Percentiles rank a stretch among this genome's conserved stretches.
Conservation (phyloP, 2,888 invertebrate genomes). For the Campoplex capitator region DNA sequence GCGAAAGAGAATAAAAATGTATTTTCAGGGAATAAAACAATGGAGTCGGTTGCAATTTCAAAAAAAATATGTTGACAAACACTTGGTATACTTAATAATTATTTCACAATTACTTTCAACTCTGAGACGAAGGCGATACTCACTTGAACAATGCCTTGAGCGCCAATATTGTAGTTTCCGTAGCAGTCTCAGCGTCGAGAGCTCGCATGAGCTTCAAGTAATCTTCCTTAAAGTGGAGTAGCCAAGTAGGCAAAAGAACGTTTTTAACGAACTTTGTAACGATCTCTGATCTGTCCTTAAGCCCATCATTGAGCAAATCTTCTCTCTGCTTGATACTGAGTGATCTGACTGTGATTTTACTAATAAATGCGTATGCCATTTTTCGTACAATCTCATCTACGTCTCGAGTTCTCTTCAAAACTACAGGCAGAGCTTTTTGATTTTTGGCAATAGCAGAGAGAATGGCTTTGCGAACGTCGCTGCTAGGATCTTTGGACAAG, state of each 20-base stretch:
- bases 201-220: conserved; percentile 90
- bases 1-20: not conserved
- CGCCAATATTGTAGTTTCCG: conserved; percentile 86
- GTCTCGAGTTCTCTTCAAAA: conserved; percentile 91
- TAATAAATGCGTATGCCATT: conserved; percentile 85
- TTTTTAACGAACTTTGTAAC: conserved; percentile 85
- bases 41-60: no score
- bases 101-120: no score
- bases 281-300: conserved; percentile 87
- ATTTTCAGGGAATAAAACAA: not conserved
- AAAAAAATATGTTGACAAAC: no score
- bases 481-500: conserved; percentile 90
- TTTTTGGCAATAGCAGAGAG: conserved; percentile 91
- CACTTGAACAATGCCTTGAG: conserved; percentile 87
- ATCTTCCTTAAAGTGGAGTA: conserved; percentile 90
- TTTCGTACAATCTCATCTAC: conserved; percentile 91
- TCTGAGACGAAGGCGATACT: conserved; percentile 68
- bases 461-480: conserved; percentile 91
- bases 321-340: conserved; percentile 89
- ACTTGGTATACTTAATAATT: no score
- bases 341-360: conserved; percentile 86
- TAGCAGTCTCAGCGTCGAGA: conserved; percentile 90
- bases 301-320: conserved; percentile 87
- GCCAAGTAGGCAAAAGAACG: conserved; percentile 90
- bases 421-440: conserved; percentile 89